These are phyloP conservation scores for Hippopotamus amphibius DNA, from an alignment of 2,113 vertebrate species.

Conservation along the genomic window DNA sequence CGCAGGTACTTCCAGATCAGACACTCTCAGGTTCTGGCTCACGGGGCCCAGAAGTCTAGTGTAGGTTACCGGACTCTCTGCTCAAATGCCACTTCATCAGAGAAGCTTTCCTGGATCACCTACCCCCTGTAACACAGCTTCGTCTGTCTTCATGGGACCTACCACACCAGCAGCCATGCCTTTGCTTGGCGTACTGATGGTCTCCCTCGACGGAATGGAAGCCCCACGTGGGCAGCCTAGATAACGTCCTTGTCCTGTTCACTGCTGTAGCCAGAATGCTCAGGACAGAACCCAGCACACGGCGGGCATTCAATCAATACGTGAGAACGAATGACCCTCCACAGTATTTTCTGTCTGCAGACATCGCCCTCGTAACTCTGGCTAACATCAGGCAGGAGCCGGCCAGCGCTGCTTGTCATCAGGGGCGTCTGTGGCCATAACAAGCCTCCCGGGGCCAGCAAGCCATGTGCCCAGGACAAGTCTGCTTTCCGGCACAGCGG, in stretches of 20 bases:
- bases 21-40: neutral
- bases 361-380: neutral
- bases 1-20: neutral
- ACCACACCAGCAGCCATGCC: neutral
- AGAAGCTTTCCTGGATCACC: neutral
- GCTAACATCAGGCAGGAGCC: neutral
- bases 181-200: neutral
- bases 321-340: neutral
- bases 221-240: neutral
- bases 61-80: neutral
- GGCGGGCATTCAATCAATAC: neutral
- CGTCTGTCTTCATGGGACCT: neutral
- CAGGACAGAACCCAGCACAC: neutral
- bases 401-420: neutral
- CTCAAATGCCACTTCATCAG: constrained; percentile 25
- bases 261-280: neutral
- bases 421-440: neutral
- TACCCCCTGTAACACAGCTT: neutral
- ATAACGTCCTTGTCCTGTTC: neutral
- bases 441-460: neutral
- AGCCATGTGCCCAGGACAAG: neutral
- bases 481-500: neutral
- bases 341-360: neutral
- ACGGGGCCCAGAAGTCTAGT: neutral
- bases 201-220: neutral